Conservation (phyloP, 1,140 invertebrate genomes). For the Pentalonia nigronervosa region DNA sequence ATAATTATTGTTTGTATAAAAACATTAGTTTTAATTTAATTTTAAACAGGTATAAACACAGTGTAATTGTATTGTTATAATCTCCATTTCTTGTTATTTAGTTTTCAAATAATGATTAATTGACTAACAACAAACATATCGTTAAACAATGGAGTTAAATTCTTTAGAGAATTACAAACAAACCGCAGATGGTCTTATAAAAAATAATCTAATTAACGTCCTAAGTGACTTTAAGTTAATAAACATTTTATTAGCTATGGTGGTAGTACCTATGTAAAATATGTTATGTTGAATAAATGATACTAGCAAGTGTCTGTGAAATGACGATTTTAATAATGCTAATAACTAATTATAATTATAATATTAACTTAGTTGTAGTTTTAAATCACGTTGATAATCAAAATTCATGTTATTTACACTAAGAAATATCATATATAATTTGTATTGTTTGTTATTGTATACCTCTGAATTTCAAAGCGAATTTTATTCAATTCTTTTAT, state of each 20-base stretch:
- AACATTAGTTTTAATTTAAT: neutral
- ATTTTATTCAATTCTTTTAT: neutral
- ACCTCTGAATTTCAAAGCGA: rapidly evolving
- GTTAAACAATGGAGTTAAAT: neutral
- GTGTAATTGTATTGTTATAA: neutral
- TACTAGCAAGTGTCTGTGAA: neutral
- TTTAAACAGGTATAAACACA: neutral
- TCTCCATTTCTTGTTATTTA: neutral
- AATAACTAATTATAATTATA: neutral
- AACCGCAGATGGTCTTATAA: neutral
- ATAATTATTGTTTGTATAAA: neutral
- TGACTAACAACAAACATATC: neutral
- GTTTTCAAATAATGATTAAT: neutral
- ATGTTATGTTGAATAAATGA: neutral
- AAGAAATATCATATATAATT: neutral
- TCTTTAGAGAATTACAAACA: neutral
- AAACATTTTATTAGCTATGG: neutral
- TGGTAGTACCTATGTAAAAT: neutral
- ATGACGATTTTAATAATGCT: neutral
- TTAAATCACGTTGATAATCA: neutral
- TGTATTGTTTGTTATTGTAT: conserved; percentile 3
- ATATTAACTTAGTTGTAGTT: neutral
- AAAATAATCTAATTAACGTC: neutral
- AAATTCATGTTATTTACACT: neutral
- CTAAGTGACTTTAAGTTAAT: neutral